Evolutionary conservation across 2,797 vertebrate genomes (phyloP), one percentile per base, ranked within the genome.

Genomic region (Pelochelys cantorii): DNA sequence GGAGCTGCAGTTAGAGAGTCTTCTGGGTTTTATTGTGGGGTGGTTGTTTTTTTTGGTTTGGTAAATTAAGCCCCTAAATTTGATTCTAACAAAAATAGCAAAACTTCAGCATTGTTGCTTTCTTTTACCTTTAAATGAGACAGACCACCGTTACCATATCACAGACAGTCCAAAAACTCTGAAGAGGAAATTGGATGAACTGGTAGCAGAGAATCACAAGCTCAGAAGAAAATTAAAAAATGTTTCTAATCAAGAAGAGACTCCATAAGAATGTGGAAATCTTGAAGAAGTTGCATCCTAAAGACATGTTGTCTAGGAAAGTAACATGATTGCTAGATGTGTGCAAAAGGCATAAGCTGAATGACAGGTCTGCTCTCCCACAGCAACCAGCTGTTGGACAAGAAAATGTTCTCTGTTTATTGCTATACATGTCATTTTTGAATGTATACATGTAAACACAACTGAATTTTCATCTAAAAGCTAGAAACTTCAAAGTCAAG

Each of bases 161-260:
- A 83, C 74, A 1, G 48, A 83, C 11, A 48, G 79, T 20, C 31
- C 37, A 65, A 86, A 82, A 85, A 13, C 4, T 15, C 4, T 86
- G 80, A 54, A 31, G 37, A 52, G 84, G 27, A 68, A 81, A 74
- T 8, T n/a, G 42, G 29, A 57, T 42, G 83, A 25, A 65, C 23
- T 81, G 31, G 54, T 81, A 42, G 34, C 77, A 65, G 5, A 20
- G 20, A 92, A 62, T 81, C 15, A 55, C 42, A 85, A 53, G 34
- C 17, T 85, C 48, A 88, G 82, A 83, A 79, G 42, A 79, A 82
- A 87, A 89, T 56, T 55, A 57, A 91, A 11, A 4, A 84, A 77
- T 55, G 86, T 42, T 57, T 29, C 57, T 84, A 31, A 62, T 62
- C 25, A 11, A 88, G 75, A 54, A 86, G 10, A 82, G 71, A 89